phyloP scores from a whole-genome alignment of 2,113 vertebrate genomes.

The Recurvirostra avosetta region DNA sequence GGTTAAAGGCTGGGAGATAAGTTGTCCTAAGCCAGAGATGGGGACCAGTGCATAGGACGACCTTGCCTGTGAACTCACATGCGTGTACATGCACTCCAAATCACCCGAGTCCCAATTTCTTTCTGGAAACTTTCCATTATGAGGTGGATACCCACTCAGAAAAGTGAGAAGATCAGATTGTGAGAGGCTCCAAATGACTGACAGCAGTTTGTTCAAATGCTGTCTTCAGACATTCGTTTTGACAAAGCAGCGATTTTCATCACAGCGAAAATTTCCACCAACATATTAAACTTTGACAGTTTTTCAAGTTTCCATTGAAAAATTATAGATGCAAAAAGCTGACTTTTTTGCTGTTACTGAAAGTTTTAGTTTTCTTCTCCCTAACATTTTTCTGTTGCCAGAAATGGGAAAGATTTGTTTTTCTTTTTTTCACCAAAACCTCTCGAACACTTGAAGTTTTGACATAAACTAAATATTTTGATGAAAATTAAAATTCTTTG shows the following conservation, averaged over 20 bases:
- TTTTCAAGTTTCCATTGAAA: background rate
- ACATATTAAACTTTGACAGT: background rate
- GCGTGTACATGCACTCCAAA: background rate
- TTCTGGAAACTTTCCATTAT: background rate
- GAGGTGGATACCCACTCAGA: background rate
- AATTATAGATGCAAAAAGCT: background rate
- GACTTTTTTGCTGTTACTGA: background rate
- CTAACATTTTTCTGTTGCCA: background rate
- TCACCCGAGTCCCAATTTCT: background rate
- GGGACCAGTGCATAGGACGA: background rate
- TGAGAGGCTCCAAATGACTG: background rate
- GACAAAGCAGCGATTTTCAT: background rate
- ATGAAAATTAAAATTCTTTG: background rate
- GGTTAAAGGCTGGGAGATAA: background rate
- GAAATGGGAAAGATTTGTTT: background rate
- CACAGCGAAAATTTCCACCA: background rate
- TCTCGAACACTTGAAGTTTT: background rate
- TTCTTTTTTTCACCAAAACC: background rate
- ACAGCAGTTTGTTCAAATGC: background rate
- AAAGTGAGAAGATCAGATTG: background rate
- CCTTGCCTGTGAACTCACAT: rapidly evolving
- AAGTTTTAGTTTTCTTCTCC: background rate
- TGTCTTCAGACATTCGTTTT: background rate
- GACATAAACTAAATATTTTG: constrained; percentile 18
- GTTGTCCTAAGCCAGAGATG: background rate